Evolutionary conservation across 2,888 invertebrate genomes (phyloP).

Genomic region (Oegoconia quadripuncta): DNA sequence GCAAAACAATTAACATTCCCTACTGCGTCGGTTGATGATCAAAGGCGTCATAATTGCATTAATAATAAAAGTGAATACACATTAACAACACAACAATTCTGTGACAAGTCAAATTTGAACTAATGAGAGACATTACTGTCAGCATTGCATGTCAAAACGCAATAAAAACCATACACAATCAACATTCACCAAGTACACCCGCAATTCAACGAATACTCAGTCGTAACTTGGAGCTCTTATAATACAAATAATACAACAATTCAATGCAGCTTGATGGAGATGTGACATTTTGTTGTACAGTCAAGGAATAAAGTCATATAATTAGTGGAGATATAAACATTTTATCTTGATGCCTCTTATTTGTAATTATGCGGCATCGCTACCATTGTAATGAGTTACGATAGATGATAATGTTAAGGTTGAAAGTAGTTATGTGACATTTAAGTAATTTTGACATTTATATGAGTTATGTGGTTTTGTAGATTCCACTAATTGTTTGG

Average conservation of each 20-base stretch:
- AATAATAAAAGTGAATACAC: constrained; percentile 6
- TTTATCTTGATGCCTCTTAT: constrained; percentile 41
- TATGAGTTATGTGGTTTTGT: too few species aligned
- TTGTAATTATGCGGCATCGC: constrained; percentile 44
- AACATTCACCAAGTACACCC: constrained; percentile 6
- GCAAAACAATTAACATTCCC: neutral
- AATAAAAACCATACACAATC: constrained; percentile 28
- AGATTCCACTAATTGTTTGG: too few species aligned
- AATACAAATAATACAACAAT: constrained; percentile 4
- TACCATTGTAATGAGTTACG: constrained; percentile 35
- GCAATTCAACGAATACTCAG: constrained; percentile 2
- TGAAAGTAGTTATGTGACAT: too few species aligned
- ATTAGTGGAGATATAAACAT: constrained; percentile 54
- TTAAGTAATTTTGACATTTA: too few species aligned
- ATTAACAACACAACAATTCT: constrained; percentile 15
- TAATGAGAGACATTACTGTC: constrained; percentile 41
- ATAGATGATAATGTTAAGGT: constrained; percentile 32
- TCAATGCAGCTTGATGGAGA: neutral
- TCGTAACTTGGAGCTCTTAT: neutral
- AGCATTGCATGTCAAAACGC: constrained; percentile 50
- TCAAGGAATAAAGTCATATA: constrained; percentile 42
- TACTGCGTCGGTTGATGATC: neutral
- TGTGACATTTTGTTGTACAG: constrained; percentile 19
- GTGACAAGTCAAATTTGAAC: constrained; percentile 38
- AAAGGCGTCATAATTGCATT: neutral